These are phyloP conservation scores for Cyphomyrus discorhynchus DNA, from an alignment of 2,113 vertebrate species.

Conservation along the genomic window DNA sequence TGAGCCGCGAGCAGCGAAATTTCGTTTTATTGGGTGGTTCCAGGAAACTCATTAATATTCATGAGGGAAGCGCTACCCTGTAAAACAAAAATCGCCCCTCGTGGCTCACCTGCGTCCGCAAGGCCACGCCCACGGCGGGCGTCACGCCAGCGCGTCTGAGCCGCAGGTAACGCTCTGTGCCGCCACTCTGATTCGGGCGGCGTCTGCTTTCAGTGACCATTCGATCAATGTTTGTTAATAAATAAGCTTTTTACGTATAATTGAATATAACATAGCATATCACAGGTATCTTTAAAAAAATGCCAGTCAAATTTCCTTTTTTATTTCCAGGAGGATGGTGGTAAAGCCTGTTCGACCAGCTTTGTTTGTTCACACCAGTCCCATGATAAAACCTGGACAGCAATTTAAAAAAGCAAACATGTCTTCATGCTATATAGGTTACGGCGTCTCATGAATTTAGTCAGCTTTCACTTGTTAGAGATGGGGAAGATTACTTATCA, in stretches of 20 bases:
- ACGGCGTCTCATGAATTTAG: neutral
- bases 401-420: neutral
- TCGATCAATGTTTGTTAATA: neutral
- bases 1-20: neutral
- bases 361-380: neutral
- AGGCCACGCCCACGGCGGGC: neutral
- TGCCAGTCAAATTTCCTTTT: neutral
- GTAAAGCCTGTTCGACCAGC: constrained; percentile 8
- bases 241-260: neutral
- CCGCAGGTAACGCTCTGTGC: neutral
- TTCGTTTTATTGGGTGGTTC: neutral
- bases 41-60: neutral
- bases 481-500: neutral
- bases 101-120: neutral
- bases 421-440: neutral
- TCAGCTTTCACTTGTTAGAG: neutral
- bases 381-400: neutral
- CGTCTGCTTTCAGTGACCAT: neutral
- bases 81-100: neutral
- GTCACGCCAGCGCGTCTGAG: neutral
- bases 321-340: neutral
- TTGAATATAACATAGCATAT: neutral
- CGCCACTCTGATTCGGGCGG: neutral
- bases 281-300: neutral
- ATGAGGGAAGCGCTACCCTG: neutral